Evolutionary conservation across 1,140 invertebrate genomes (phyloP).

Genomic region (Caenorhabditis latens): DNA sequence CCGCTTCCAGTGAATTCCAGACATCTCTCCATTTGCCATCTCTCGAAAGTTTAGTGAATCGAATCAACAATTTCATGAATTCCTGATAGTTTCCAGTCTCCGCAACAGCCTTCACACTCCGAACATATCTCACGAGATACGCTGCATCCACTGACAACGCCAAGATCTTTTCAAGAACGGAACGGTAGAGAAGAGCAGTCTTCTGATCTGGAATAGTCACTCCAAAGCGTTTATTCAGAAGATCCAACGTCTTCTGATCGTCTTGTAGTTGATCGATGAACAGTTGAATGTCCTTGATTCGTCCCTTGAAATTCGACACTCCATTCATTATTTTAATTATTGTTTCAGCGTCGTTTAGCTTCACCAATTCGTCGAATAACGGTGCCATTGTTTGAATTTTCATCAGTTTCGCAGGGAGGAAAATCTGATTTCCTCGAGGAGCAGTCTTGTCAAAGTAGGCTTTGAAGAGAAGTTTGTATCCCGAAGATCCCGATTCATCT

Average conservation of each 20-base stretch:
- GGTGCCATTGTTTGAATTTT: not conserved
- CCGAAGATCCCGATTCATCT: not conserved
- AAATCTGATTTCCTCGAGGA: not conserved
- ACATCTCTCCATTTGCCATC: constrained; percentile 17
- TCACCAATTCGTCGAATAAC: not conserved
- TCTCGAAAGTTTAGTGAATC: not conserved
- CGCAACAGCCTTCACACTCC: not conserved
- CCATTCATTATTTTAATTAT: not conserved
- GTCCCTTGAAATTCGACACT: not conserved
- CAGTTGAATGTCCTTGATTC: not conserved
- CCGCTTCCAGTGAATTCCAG: not conserved
- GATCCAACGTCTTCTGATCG: not conserved
- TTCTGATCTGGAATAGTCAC: not conserved
- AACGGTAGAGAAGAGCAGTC: not conserved
- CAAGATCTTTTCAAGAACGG: not conserved
- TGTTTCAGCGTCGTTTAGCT: not conserved
- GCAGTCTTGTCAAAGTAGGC: not conserved
- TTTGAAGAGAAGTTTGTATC: not conserved
- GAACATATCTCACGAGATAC: not conserved
- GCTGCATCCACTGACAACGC: not conserved
- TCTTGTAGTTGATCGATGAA: not conserved
- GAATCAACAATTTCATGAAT: not conserved
- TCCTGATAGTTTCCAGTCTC: not conserved
- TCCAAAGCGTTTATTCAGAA: not conserved
- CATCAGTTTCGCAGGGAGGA: not conserved